Base-by-base conservation (phyloP, 2,113 vertebrate species). In the Oryzias woworae region DNA sequence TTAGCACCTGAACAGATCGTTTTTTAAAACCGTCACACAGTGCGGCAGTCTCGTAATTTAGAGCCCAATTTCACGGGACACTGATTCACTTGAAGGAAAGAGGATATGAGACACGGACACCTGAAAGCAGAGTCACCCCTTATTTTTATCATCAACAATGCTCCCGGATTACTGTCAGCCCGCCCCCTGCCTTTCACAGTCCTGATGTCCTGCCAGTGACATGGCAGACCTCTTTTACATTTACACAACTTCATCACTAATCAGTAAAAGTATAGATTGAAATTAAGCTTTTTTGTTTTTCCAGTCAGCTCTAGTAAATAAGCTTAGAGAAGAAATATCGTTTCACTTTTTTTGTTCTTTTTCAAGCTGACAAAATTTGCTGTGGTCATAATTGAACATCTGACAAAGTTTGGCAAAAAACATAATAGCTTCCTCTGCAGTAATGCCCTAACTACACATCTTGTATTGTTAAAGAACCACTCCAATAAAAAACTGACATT, bases 61-160 rank as follows among this genome's bases (percentile, higher is more conserved):
- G 87, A 92, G 94, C 88, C 93, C 83, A 96, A 95, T 96, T 97
- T 96, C 95, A 95, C 92, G 95, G 93, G 90, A 94, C 89, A 81
- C 89, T 96, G 94, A 90, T 85, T 94, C 93, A 94, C 92, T 94
- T 92, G 91, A 92, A 94, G 92, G 90, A 92, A 86, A 71, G 72
- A 70, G 80, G 66, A 75, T 69, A 77, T 54, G 78, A 69, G 62
- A 53, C 55, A 58, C 36, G 36, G 66, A 73, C 44, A 69, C 75
- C 55, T 54, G 58, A 69, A 68, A 75, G 77, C 73, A 63, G 62
- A 75, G 75, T 71, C 71, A 65, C 77, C 67, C 52, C 77, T 76
- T 61, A 61, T 66, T 72, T 76, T 77, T 49, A 84, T 68, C 36
- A 13, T 79, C 77, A 77, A 73, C 70, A 69, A 75, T 54, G 48